phyloP scores from a whole-genome alignment of 2,888 invertebrate species.

The Flexamia atlantica region DNA sequence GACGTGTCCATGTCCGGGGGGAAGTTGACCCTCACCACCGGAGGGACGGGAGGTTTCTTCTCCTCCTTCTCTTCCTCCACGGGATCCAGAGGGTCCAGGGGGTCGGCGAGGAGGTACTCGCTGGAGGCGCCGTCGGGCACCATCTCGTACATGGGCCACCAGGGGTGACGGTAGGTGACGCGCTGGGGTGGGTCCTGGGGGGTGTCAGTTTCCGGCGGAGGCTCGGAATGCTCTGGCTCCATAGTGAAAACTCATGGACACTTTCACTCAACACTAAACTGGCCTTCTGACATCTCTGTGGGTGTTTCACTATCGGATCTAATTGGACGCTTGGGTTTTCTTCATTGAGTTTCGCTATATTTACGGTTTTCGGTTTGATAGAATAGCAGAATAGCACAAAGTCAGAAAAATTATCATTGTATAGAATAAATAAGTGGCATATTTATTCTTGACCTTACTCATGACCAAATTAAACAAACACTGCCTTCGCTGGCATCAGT shows the following conservation, averaged over 20 bases:
- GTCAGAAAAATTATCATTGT: too few species aligned
- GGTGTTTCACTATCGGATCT: too few species aligned
- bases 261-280: not conserved
- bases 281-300: too few species aligned
- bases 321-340: too few species aligned
- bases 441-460: too few species aligned
- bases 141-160: slow-evolving; percentile 70
- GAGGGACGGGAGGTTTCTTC: slow-evolving; percentile 43
- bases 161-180: slow-evolving; percentile 57
- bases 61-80: slow-evolving; percentile 75
- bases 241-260: not conserved
- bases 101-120: slow-evolving; percentile 67
- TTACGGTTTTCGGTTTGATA: too few species aligned
- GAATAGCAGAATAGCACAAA: too few species aligned
- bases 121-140: slow-evolving; percentile 69
- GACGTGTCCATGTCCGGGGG: slow-evolving; percentile 68
- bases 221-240: slow-evolving; percentile 22
- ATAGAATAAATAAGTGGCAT: too few species aligned
- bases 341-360: too few species aligned
- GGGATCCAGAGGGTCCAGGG: slow-evolving; percentile 65
- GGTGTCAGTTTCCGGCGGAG: not conserved
- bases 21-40: slow-evolving; percentile 68
- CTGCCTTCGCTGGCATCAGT: too few species aligned
- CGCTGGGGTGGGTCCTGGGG: not conserved
- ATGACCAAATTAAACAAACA: too few species aligned